phyloP scores from a whole-genome alignment of 2,113 vertebrate genomes.

The Pangasianodon gigas region DNA sequence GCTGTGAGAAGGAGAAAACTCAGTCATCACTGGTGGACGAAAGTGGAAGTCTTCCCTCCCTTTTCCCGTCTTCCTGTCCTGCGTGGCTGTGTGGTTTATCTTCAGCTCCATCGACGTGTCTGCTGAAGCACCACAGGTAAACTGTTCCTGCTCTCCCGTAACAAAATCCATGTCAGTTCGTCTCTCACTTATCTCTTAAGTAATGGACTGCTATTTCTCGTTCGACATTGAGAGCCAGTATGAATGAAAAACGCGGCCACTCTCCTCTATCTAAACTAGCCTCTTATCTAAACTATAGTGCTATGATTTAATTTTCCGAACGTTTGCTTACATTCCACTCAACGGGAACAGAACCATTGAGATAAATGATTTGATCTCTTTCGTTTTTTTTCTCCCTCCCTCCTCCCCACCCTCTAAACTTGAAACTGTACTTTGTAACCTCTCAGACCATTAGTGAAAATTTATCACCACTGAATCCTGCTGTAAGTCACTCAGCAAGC shows the following conservation, averaged over 20 bases:
- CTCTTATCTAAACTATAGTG: constrained; percentile 33
- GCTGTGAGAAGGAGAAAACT: constrained; percentile 27
- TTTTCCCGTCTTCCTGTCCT: not conserved
- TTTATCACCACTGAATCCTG: constrained; percentile 71
- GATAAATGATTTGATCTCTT: constrained; percentile 43
- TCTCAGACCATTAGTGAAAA: constrained; percentile 71
- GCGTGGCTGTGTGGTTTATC: constrained; percentile 3
- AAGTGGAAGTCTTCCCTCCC: constrained; percentile 13
- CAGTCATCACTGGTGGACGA: constrained; percentile 8
- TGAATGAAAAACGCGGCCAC: constrained; percentile 13
- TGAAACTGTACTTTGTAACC: constrained; percentile 61
- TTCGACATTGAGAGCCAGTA: not conserved
- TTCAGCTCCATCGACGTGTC: not conserved
- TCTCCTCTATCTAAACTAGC: constrained; percentile 25
- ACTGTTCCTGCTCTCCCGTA: not conserved
- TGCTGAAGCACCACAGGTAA: not conserved
- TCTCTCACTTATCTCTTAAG: not conserved
- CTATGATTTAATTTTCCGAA: constrained; percentile 32
- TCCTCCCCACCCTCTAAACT: constrained; percentile 26
- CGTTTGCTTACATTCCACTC: constrained; percentile 43
- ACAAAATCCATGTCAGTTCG: constrained; percentile 1
- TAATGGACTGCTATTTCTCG: not conserved
- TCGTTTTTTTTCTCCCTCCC: constrained; percentile 41
- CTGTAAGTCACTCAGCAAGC: constrained; percentile 70
- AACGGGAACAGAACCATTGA: constrained; percentile 16